These are phyloP conservation scores for Siniperca chuatsi DNA, from an alignment of 2,113 vertebrate species.

Conservation along the genomic window DNA sequence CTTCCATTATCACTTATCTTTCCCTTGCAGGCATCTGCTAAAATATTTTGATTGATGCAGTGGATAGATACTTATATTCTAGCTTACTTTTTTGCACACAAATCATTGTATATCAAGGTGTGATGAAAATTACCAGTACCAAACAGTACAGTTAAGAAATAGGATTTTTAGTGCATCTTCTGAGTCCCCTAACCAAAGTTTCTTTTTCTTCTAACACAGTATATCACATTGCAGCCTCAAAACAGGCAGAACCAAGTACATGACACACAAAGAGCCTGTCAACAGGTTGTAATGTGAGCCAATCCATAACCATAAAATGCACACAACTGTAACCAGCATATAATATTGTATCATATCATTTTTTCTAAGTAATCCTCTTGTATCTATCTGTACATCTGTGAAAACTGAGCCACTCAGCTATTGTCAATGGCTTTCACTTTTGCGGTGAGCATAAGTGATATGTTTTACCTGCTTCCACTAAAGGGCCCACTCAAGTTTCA, in stretches of 20 bases:
- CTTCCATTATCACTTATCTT: conserved; percentile 18
- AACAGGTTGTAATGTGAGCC: conserved; percentile 40
- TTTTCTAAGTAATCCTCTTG: conserved; percentile 6
- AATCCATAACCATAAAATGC: conserved; percentile 22
- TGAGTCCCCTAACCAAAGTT: background rate
- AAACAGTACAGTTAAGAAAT: background rate
- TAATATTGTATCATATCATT: conserved; percentile 17
- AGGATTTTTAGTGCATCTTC: background rate
- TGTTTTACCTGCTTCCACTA: conserved; percentile 26
- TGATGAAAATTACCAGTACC: background rate
- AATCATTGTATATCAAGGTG: background rate
- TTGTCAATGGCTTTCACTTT: conserved; percentile 26
- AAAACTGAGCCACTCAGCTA: conserved; percentile 23
- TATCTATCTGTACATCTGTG: conserved; percentile 6
- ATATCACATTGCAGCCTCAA: conserved; percentile 20
- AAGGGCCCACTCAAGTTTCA: conserved; percentile 30
- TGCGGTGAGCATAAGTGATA: conserved; percentile 13
- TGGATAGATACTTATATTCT: background rate
- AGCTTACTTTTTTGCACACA: background rate
- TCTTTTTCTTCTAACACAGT: conserved; percentile 5
- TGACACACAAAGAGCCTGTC: conserved; percentile 16
- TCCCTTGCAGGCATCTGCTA: conserved; percentile 10
- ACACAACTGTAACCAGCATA: conserved; percentile 15
- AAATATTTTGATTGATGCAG: conserved; percentile 14
- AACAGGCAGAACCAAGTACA: conserved; percentile 14